Percentiles rank a stretch among this genome's conserved stretches.
Evolutionary conservation across 2,797 vertebrate species (phyloP).

Genomic region (Neosilurus mollespiculum): DNA sequence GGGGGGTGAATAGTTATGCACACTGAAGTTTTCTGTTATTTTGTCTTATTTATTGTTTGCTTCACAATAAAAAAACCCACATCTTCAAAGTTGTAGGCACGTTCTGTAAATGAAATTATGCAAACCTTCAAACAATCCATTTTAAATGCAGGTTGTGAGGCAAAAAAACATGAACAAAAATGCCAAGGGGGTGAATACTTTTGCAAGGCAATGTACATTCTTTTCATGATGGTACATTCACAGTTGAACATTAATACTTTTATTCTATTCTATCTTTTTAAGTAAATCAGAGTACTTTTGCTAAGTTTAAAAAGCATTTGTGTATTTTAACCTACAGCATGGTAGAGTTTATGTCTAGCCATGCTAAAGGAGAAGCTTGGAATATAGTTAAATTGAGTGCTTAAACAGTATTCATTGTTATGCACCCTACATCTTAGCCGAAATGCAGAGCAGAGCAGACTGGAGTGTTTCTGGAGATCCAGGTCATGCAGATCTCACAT

Average conservation of each 20-base stretch:
- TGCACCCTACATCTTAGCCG: neutral
- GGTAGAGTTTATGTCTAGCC: neutral
- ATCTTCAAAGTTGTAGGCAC: no score
- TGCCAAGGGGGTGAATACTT: no score
- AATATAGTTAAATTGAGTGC: neutral
- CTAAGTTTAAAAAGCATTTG: neutral
- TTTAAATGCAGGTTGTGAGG: no score
- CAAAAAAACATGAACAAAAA: no score
- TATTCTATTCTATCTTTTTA: neutral
- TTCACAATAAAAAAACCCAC: no score
- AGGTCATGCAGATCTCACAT: slow-evolving; percentile 73
- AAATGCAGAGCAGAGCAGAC: neutral
- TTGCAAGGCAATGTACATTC: no score
- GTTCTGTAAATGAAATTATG: no score
- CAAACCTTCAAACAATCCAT: no score
- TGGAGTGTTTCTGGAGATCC: slow-evolving; percentile 58
- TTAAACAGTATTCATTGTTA: neutral
- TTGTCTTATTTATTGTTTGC: no score
- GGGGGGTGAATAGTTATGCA: no score
- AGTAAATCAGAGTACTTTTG: neutral
- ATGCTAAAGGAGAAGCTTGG: neutral
- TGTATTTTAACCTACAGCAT: neutral
- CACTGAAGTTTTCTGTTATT: no score
- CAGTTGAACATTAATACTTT: neutral
- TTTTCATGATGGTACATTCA: no score